Evolutionary conservation across 1,140 invertebrate genomes (phyloP).

Genomic region (Proales similis): DNA sequence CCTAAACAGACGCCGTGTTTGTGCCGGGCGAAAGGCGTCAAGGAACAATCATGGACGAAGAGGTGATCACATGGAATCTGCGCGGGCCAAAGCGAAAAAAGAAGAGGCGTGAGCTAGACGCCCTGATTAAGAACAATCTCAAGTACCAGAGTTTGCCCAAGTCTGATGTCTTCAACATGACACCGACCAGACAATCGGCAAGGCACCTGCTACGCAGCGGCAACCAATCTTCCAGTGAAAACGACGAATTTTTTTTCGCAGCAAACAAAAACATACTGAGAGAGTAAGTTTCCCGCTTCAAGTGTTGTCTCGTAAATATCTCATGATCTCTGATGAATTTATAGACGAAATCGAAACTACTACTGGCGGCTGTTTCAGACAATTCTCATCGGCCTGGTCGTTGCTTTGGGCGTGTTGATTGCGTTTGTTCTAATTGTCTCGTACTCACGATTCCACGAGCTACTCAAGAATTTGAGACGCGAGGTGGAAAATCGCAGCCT

Average conservation of each 20-base stretch:
- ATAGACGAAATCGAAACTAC: slow-evolving; percentile 2
- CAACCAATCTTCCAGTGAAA: slow-evolving; percentile 21
- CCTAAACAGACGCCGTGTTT: no score
- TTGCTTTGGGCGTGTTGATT: slow-evolving; percentile 2
- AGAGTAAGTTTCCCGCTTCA: slow-evolving; percentile 12
- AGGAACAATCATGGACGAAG: slow-evolving; percentile 37
- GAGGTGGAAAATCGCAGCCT: slow-evolving; percentile 6
- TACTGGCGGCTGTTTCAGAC: slow-evolving; percentile 9
- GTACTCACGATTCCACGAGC: slow-evolving; percentile 27
- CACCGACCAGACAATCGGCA: no score
- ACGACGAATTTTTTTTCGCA: slow-evolving; percentile 28
- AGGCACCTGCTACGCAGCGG: not conserved
- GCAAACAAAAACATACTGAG: slow-evolving; percentile 16
- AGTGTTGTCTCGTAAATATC: no score
- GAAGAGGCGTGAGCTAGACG: slow-evolving; percentile 17
- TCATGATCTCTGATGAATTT: no score
- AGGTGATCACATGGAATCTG: slow-evolving; percentile 33
- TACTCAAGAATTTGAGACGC: slow-evolving; percentile 23
- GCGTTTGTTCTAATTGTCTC: slow-evolving; percentile 9
- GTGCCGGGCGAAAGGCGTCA: no score
- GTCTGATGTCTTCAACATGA: slow-evolving; percentile 25
- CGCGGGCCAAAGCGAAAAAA: slow-evolving; percentile 30
- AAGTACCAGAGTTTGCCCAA: slow-evolving; percentile 28
- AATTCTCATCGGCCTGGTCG: slow-evolving; percentile 13
- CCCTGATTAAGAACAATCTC: slow-evolving; percentile 24